Conservation (phyloP, 2,113 vertebrate genomes). For the Tiliqua scincoides region DNA sequence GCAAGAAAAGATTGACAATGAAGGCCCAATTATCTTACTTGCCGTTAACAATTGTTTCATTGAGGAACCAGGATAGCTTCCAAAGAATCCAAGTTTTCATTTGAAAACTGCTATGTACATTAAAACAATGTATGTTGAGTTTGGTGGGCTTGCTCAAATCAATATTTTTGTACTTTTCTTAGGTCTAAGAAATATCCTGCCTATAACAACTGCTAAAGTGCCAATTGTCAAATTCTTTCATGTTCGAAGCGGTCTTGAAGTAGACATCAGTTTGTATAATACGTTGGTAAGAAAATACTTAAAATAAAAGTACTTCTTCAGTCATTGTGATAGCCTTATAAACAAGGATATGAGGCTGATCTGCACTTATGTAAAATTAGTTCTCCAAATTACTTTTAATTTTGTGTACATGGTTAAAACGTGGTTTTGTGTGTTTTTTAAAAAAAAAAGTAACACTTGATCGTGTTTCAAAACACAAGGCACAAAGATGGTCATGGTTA, state of each 20-base stretch:
- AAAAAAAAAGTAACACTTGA: background rate
- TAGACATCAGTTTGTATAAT: slow-evolving; percentile 96
- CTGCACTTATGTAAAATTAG: background rate
- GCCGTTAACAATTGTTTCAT: background rate
- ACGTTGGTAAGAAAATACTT: slow-evolving; percentile 83
- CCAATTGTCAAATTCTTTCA: slow-evolving; percentile 96
- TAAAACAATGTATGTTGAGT: background rate
- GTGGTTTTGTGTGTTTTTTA: too few species aligned
- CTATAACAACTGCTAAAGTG: slow-evolving; percentile 96
- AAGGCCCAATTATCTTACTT: background rate
- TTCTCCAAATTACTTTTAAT: background rate
- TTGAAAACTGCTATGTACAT: background rate
- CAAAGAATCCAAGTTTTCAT: background rate
- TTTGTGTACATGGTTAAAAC: too few species aligned
- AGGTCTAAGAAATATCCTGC: slow-evolving; percentile 92
- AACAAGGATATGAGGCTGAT: background rate
- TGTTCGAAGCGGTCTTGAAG: slow-evolving; percentile 89
- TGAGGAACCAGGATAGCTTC: background rate
- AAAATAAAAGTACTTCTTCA: background rate
- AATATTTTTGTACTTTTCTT: slow-evolving; percentile 44
- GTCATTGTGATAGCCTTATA: background rate
- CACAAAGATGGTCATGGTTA: background rate
- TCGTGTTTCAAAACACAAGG: background rate
- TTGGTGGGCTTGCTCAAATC: background rate
- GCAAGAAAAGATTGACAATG: background rate